These are phyloP conservation scores for Nipponacmea schrenckii DNA, from an alignment of 2,888 invertebrate species.

Conservation along the genomic window DNA sequence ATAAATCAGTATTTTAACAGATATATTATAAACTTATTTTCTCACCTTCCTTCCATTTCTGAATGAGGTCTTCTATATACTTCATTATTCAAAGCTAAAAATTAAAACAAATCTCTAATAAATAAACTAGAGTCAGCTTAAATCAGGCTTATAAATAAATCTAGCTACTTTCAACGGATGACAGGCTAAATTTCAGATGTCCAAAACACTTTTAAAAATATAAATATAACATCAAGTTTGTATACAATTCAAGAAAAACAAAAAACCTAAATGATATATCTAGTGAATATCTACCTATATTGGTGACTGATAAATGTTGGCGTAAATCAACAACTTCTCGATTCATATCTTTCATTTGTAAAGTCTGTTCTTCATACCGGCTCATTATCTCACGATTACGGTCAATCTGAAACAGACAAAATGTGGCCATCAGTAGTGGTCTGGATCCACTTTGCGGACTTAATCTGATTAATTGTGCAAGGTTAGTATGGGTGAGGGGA, in stretches of 20 bases:
- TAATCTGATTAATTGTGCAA: too few relatives aligned
- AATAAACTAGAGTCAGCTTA: too few relatives aligned
- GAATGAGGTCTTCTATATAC: conserved; percentile 58
- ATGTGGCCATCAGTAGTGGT: too few relatives aligned
- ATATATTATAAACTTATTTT: too few relatives aligned
- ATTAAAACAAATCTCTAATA: too few relatives aligned
- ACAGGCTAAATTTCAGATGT: neutral
- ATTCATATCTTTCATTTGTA: conserved; percentile 62
- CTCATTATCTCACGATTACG: conserved; percentile 52
- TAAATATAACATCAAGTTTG: neutral
- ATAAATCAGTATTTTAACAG: too few relatives aligned
- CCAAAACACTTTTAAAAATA: neutral
- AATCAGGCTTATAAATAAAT: too few relatives aligned
- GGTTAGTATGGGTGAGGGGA: too few relatives aligned
- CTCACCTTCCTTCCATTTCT: conserved; percentile 41
- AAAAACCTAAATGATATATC: too few relatives aligned
- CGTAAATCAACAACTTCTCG: conserved; percentile 57
- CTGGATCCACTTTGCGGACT: too few relatives aligned
- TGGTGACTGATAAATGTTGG: conserved; percentile 55
- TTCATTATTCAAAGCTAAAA: conserved; percentile 61
- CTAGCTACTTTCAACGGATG: too few relatives aligned
- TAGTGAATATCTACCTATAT: conserved; percentile 50
- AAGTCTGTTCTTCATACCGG: conserved; percentile 59
- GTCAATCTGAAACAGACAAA: conserved; percentile 40
- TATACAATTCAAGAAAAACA: neutral